These are phyloP conservation scores for Neocrepidodera transversa DNA, from an alignment of 2,888 invertebrate genomes.

Conservation along the genomic window DNA sequence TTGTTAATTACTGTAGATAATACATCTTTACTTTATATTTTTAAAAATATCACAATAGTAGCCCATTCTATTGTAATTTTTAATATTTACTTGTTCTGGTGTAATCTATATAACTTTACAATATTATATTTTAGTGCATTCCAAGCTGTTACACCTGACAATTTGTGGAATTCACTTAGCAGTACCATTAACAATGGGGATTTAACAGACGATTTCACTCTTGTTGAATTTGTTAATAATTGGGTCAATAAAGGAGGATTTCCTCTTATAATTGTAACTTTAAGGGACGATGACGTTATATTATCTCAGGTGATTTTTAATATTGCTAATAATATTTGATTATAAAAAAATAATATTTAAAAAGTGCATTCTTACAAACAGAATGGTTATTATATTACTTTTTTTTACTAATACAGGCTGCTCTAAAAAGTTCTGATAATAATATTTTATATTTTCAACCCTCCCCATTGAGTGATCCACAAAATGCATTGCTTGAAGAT, in stretches of 20 bases:
- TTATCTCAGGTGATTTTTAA: slow-evolving; percentile 50
- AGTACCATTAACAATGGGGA: slow-evolving; percentile 30
- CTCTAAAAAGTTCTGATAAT: too few species aligned
- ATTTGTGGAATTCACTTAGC: slow-evolving; percentile 63
- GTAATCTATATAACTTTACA: too few species aligned
- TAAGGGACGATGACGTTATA: slow-evolving; percentile 32
- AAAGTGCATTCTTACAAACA: not conserved
- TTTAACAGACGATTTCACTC: slow-evolving; percentile 28
- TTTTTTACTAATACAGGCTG: too few species aligned
- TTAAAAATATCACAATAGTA: too few species aligned
- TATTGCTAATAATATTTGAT: too few species aligned
- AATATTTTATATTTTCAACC: too few species aligned
- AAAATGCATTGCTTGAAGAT: too few species aligned
- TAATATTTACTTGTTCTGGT: too few species aligned
- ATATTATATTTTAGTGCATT: slow-evolving; percentile 56
- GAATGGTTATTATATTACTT: not conserved
- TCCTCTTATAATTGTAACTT: slow-evolving; percentile 64
- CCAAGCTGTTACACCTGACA: slow-evolving; percentile 59
- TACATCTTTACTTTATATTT: too few species aligned
- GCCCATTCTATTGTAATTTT: too few species aligned
- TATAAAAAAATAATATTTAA: slow-evolving; percentile 22
- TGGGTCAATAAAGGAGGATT: slow-evolving; percentile 70
- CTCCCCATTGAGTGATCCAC: too few species aligned
- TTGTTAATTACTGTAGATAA: too few species aligned
- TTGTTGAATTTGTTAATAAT: slow-evolving; percentile 62